Evolutionary conservation across 2,113 vertebrate genomes (phyloP).

Genomic region (Guaruba guarouba): DNA sequence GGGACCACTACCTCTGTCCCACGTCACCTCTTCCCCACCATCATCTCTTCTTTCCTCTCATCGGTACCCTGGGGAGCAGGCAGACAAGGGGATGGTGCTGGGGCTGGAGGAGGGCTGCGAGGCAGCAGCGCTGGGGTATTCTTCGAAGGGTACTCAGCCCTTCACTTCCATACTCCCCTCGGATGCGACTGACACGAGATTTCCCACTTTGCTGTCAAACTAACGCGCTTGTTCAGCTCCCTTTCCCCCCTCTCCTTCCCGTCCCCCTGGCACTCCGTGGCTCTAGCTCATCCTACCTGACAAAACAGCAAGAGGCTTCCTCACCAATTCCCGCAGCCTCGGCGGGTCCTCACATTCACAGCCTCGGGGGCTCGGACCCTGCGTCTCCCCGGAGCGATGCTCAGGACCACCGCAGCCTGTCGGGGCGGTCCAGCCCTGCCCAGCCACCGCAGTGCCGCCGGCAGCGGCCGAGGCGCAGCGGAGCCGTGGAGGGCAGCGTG

Average conservation of each 20-base stretch:
- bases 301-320: neutral
- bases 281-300: neutral
- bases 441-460: neutral
- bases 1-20: neutral
- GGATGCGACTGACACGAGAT: rapidly evolving
- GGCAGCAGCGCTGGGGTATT: no score
- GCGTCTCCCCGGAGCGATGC: rapidly evolving
- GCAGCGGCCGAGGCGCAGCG: no score
- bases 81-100: rapidly evolving
- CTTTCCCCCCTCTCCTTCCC: no score
- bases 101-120: rapidly evolving
- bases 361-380: rapidly evolving
- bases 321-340: neutral
- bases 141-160: rapidly evolving
- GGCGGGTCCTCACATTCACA: rapidly evolving
- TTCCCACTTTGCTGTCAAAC: neutral
- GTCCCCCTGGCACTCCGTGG: rapidly evolving
- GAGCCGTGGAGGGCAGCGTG: rapidly evolving
- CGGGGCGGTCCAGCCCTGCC: neutral
- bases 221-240: rapidly evolving
- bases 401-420: no score
- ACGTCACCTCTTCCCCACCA: rapidly evolving
- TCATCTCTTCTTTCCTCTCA: rapidly evolving
- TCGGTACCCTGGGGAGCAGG: rapidly evolving
- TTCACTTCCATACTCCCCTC: neutral